phyloP scores from a whole-genome alignment of 2,888 invertebrate species.

The Dorcus parallelipipedus region DNA sequence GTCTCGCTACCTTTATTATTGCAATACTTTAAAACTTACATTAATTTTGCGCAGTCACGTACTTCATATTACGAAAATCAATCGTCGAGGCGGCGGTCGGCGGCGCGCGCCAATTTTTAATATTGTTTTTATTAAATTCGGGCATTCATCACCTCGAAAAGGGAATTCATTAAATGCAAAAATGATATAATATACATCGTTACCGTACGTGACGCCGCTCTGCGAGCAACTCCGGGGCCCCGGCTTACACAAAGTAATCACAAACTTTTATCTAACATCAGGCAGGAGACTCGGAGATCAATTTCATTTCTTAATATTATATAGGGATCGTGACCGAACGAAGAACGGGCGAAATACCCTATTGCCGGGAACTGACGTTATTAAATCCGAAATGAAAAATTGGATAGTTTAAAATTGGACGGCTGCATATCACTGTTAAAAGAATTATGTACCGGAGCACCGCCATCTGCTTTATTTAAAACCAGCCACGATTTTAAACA shows the following conservation, averaged over 20 bases:
- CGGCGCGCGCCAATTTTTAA: slow-evolving; percentile 18
- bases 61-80: slow-evolving; percentile 21
- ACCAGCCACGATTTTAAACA: slow-evolving; percentile 16
- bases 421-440: slow-evolving; percentile 32
- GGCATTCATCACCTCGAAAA: slow-evolving; percentile 20
- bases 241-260: slow-evolving; percentile 43
- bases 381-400: slow-evolving; percentile 52
- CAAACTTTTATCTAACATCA: slow-evolving; percentile 46
- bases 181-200: slow-evolving; percentile 32
- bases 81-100: slow-evolving; percentile 6
- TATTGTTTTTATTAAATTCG: slow-evolving; percentile 20
- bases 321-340: slow-evolving; percentile 48
- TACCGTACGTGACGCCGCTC: slow-evolving; percentile 31
- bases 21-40: slow-evolving; percentile 7
- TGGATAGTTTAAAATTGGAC: slow-evolving; percentile 51
- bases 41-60: slow-evolving; percentile 21
- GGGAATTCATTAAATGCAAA: slow-evolving; percentile 31
- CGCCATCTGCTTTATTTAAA: slow-evolving; percentile 30
- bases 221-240: slow-evolving; percentile 17
- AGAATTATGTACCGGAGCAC: slow-evolving; percentile 41
- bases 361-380: slow-evolving; percentile 47
- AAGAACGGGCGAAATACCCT: slow-evolving; percentile 39
- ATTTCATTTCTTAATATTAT: slow-evolving; percentile 50
- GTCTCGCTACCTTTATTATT: not conserved
- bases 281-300: slow-evolving; percentile 41